These are phyloP conservation scores for Dryobota labecula DNA, from an alignment of 2,888 invertebrate genomes.

Conservation along the genomic window DNA sequence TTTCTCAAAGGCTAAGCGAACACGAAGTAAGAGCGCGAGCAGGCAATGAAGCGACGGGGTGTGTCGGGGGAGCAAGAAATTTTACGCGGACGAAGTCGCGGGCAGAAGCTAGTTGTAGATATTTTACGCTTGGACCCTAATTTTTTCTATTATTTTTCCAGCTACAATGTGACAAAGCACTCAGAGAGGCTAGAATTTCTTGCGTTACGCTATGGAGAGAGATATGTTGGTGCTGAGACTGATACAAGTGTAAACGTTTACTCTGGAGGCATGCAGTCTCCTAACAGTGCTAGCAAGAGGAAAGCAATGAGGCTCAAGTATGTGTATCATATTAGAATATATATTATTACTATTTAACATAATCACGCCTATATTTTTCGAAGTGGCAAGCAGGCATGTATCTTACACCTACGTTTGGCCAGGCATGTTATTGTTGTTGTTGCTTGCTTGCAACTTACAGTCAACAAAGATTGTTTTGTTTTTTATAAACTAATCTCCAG, in stretches of 20 bases:
- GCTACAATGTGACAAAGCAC: conserved; percentile 93
- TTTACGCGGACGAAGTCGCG: no score
- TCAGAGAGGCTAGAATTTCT: conserved; percentile 93
- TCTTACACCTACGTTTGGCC: not conserved
- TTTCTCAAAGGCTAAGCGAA: no score
- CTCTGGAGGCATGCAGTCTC: conserved; percentile 90
- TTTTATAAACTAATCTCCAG: not conserved
- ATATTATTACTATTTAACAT: not conserved
- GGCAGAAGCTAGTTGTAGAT: no score
- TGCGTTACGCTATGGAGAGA: conserved; percentile 92
- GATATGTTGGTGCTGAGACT: conserved; percentile 94
- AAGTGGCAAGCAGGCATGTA: not conserved
- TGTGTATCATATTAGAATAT: conserved; percentile 56
- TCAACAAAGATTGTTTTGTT: not conserved
- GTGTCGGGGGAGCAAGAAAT: no score
- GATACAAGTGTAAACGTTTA: conserved; percentile 91
- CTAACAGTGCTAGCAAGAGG: conserved; percentile 92
- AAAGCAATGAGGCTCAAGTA: conserved; percentile 90
- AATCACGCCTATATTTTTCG: not conserved
- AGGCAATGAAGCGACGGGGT: no score
- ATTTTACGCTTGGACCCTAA: no score
- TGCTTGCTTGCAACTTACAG: not conserved
- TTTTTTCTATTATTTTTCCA: conserved; percentile 77
- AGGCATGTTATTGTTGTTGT: no score
- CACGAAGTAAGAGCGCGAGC: no score